phyloP scores from a whole-genome alignment of 2,113 vertebrate genomes.

The Cheirogaleus medius region DNA sequence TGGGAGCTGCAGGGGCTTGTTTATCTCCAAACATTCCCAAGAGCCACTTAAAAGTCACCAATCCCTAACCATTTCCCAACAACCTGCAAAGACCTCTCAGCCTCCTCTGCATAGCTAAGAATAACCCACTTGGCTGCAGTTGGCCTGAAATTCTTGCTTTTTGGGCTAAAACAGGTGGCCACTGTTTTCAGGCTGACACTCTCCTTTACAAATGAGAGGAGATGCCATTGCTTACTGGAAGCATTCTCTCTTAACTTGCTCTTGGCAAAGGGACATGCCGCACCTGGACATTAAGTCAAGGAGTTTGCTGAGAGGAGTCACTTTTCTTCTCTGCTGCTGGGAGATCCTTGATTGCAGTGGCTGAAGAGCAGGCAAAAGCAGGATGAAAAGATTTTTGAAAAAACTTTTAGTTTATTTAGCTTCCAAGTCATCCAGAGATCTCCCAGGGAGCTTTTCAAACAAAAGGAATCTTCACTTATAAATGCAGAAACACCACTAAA shows the following conservation, averaged over 20 bases:
- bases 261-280: constrained; percentile 69
- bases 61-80: constrained; percentile 64
- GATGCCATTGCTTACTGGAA: constrained; percentile 61
- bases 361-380: constrained; percentile 38
- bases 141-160: constrained; percentile 74
- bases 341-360: constrained; percentile 57
- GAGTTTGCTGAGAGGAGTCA: constrained; percentile 61
- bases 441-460: constrained; percentile 47
- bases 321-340: constrained; percentile 56
- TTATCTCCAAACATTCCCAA: constrained; percentile 51
- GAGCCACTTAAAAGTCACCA: constrained; percentile 67
- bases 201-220: constrained; percentile 68
- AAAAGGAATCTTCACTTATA: constrained; percentile 45
- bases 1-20: constrained; percentile 2
- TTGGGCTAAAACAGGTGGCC: constrained; percentile 77
- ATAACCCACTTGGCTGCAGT: constrained; percentile 71
- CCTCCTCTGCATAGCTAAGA: constrained; percentile 73
- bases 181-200: constrained; percentile 76
- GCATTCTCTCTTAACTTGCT: constrained; percentile 69
- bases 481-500: neutral
- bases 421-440: constrained; percentile 51
- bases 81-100: constrained; percentile 76
- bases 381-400: constrained; percentile 40
- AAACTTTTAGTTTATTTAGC: constrained; percentile 46
- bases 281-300: constrained; percentile 75